Conservation (phyloP, 2,113 vertebrate species). For the Hippocampus comes region DNA sequence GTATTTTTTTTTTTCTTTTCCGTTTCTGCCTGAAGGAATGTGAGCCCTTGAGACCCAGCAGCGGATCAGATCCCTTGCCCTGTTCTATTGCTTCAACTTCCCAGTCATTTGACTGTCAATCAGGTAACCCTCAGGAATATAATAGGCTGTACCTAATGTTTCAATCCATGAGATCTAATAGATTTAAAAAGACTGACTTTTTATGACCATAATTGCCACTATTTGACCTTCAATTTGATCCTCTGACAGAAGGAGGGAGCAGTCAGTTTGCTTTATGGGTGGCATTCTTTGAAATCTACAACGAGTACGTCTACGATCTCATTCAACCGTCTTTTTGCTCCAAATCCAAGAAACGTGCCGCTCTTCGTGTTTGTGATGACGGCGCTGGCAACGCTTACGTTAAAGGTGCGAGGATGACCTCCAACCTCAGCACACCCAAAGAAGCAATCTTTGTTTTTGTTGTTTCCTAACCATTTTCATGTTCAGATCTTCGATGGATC, state of each 20-base stretch:
- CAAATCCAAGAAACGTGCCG: constrained; percentile 74
- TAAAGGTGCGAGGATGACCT: constrained; percentile 65
- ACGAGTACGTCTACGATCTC: constrained; percentile 84
- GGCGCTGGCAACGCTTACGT: constrained; percentile 81
- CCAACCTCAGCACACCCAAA: background rate
- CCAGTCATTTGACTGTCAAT: constrained; percentile 40
- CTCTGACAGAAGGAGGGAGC: constrained; percentile 16
- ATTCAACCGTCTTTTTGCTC: constrained; percentile 62
- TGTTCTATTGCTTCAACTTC: constrained; percentile 14
- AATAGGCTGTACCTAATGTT: background rate
- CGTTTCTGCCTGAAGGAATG: constrained; percentile 35
- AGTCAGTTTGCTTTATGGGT: constrained; percentile 79
- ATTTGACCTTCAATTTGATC: background rate
- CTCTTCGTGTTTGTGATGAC: constrained; percentile 82
- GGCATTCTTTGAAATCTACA: constrained; percentile 88
- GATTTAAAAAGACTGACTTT: no score
- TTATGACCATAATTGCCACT: no score
- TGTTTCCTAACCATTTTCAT: background rate
- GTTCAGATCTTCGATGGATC: constrained; percentile 83
- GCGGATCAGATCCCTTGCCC: constrained; percentile 4
- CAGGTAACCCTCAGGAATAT: constrained; percentile 38
- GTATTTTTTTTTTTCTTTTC: background rate
- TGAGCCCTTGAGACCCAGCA: constrained; percentile 22
- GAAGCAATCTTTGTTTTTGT: background rate
- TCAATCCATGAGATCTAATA: background rate